phyloP scores from a whole-genome alignment of 2,888 invertebrate species.

The Nycteola revayana region DNA sequence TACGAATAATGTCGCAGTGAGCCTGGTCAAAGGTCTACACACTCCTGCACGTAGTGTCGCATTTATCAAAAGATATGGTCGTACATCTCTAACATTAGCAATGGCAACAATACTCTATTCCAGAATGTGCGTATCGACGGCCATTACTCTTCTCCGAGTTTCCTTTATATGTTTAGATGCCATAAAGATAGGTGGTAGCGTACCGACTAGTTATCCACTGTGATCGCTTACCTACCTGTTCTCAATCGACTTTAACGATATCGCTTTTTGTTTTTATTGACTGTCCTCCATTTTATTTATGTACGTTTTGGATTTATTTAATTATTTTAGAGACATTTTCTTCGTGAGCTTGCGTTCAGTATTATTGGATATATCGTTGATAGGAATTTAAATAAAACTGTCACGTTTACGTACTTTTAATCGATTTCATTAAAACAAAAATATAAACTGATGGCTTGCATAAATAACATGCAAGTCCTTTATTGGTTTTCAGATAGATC shows the following conservation, averaged over 20 bases:
- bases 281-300: constrained; percentile 20
- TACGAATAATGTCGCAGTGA: constrained; percentile 44
- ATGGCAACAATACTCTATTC: constrained; percentile 61
- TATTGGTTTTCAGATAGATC: too few relatives aligned
- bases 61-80: constrained; percentile 59
- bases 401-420: too few relatives aligned
- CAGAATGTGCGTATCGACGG: constrained; percentile 67
- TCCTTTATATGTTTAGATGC: constrained; percentile 72
- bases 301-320: constrained; percentile 12
- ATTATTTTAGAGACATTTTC: constrained; percentile 4
- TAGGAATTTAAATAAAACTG: too few relatives aligned
- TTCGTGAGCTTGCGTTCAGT: constrained; percentile 1
- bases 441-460: too few relatives aligned
- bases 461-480: too few relatives aligned
- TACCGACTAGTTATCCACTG: constrained; percentile 54
- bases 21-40: constrained; percentile 49
- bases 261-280: constrained; percentile 40
- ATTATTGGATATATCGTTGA: too few relatives aligned
- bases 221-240: constrained; percentile 66
- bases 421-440: too few relatives aligned
- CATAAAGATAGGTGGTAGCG: constrained; percentile 66
- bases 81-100: constrained; percentile 55
- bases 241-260: constrained; percentile 56
- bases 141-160: constrained; percentile 70
- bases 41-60: constrained; percentile 40